Evolutionary conservation across 2,888 invertebrate genomes (phyloP), one percentile per base, ranked within the genome.

Genomic region (Xestia ashworthii): DNA sequence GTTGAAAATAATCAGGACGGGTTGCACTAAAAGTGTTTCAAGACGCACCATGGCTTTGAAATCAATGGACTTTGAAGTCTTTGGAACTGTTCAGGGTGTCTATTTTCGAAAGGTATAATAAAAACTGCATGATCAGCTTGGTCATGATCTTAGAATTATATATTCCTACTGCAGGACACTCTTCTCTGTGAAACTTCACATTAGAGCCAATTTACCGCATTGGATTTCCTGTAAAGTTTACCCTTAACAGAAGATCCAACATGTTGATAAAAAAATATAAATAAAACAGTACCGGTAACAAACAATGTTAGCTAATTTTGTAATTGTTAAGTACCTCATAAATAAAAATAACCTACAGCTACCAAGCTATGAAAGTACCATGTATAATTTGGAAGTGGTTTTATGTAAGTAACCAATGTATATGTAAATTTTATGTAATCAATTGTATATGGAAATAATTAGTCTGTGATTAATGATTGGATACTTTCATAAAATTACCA

Each of bases 51-150:
- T 90, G 88, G 70, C 79, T 11, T n/a, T 90, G 41, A 64, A 76
- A 55, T 65, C 85, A 3, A 70, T 89, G 22, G 95, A 97, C 89
- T 97, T 97, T 89, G 97, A 97, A 91, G 94, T 97, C 6, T 97
- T 92, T 88, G 97, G 97, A 50, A 90, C 88, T 72, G 97, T 97
- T 12, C 97, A 97, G 86, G 91, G 90, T 71, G 90, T 91, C 46
- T 89, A 84, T 79, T 91, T 90, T 72, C 87, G 90, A 78, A 86
- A 81, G 88, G 89, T 74, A 64, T 12, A 6, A n/a, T 64, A 64
- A 25, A 58, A 14, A 25, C 58, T 14, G 6, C 14, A 14, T n/a
- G 1, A n/a, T n/a, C n/a, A 64, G n/a, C 14, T 14, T 6, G 32
- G 32, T 32, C 32, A 32, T 32, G 32, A 12, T n/a, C 22, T 0